phyloP scores from a whole-genome alignment of 2,888 invertebrate species.

The Cosmia pyralina region DNA sequence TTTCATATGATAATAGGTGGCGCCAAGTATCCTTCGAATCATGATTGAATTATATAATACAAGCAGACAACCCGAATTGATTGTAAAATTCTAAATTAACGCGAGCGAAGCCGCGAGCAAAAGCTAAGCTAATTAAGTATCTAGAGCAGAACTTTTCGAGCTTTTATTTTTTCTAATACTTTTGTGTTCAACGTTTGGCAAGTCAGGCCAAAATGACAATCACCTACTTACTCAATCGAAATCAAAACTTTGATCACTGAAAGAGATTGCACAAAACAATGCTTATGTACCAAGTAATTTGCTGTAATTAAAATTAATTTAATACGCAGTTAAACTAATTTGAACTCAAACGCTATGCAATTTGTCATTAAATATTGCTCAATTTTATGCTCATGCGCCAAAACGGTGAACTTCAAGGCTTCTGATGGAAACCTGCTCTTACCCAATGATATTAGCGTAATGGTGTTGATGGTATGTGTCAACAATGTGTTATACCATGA shows the following conservation, averaged over 20 bases:
- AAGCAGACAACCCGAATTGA: no score
- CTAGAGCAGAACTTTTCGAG: neutral
- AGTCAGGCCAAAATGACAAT: neutral
- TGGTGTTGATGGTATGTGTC: constrained; percentile 54
- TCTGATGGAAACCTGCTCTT: constrained; percentile 47
- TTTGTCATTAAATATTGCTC: constrained; percentile 46
- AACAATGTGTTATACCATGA: constrained; percentile 27
- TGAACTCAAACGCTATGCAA: constrained; percentile 33
- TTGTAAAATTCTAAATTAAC: no score
- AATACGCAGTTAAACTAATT: constrained; percentile 34
- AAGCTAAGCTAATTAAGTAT: no score
- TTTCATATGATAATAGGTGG: no score
- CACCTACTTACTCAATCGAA: neutral
- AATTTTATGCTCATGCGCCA: constrained; percentile 35
- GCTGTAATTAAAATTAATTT: constrained; percentile 16
- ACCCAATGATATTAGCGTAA: constrained; percentile 55
- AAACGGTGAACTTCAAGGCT: constrained; percentile 42
- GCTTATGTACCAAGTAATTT: neutral
- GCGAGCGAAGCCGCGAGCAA: no score
- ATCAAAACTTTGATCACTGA: neutral
- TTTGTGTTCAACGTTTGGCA: neutral
- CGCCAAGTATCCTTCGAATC: no score
- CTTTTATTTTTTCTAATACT: neutral
- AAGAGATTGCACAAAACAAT: constrained; percentile 8
- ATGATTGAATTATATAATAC: no score